A percentile compares a stretch with the other conserved stretches of the same genome.
phyloP scores from a whole-genome alignment of 2,888 invertebrate genomes.

The Dicranocentrus wangi region DNA sequence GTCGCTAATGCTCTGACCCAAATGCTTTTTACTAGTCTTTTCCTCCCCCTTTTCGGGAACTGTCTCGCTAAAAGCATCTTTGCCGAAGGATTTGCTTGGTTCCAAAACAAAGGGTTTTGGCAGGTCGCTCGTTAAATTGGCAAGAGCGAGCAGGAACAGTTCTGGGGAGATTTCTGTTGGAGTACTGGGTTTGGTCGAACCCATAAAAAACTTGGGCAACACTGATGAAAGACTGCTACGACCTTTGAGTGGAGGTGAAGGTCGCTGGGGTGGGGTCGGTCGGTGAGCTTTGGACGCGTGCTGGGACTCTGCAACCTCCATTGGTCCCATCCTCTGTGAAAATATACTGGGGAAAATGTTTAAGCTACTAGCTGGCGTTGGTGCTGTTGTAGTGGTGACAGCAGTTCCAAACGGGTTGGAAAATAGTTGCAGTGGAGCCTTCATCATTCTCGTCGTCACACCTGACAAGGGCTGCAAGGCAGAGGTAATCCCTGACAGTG shows the following conservation, averaged over 20 bases:
- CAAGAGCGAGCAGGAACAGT: slow-evolving; percentile 15
- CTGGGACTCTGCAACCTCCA: neutral
- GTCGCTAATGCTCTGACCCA: slow-evolving; percentile 41
- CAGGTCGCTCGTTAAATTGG: slow-evolving; percentile 27
- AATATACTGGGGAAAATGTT: slow-evolving; percentile 16
- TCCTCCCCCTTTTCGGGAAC: neutral
- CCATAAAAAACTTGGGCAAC: slow-evolving; percentile 31
- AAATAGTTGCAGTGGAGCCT: slow-evolving; percentile 23
- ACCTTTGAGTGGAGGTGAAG: neutral
- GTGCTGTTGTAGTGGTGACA: neutral
- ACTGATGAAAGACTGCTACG: neutral
- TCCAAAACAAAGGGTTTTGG: slow-evolving; percentile 47
- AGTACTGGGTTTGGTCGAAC: neutral
- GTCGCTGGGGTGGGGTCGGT: neutral
- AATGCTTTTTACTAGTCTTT: slow-evolving; percentile 18
- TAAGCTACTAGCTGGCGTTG: neutral
- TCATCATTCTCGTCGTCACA: too few species aligned
- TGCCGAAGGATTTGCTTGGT: slow-evolving; percentile 25
- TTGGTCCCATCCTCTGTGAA: slow-evolving; percentile 21
- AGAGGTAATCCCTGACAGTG: slow-evolving; percentile 4
- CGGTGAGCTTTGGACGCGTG: neutral
- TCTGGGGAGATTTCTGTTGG: slow-evolving; percentile 4
- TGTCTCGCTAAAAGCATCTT: neutral
- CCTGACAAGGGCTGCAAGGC: slow-evolving; percentile 13
- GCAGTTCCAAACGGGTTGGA: slow-evolving; percentile 25